phyloP scores from a whole-genome alignment of 2,113 vertebrate genomes.

The Formicarius rufipectus region DNA sequence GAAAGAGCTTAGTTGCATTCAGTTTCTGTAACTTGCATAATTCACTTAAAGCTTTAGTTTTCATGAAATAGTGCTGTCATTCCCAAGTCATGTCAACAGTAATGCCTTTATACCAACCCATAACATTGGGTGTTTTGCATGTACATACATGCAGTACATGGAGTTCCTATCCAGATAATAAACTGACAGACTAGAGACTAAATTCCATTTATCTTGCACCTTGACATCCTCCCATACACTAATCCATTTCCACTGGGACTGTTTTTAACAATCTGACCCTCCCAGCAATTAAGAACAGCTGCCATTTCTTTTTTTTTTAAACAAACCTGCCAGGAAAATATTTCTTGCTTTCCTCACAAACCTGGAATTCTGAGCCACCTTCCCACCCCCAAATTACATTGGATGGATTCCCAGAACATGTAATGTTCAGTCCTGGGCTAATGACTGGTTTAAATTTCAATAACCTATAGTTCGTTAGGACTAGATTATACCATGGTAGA shows the following conservation, averaged over 20 bases:
- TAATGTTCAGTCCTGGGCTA: slow-evolving; percentile 47
- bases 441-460: slow-evolving; percentile 56
- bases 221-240: slow-evolving; percentile 32
- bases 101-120: neutral
- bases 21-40: neutral
- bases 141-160: neutral
- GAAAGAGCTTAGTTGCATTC: neutral
- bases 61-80: neutral
- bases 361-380: slow-evolving; percentile 56
- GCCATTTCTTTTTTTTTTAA: slow-evolving; percentile 27
- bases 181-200: neutral
- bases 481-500: neutral
- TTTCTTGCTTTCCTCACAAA: slow-evolving; percentile 69
- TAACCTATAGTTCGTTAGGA: slow-evolving; percentile 19
- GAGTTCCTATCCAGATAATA: neutral
- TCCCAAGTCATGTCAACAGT: neutral
- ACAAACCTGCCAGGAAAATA: slow-evolving; percentile 66
- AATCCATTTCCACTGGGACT: slow-evolving; percentile 34
- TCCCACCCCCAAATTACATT: slow-evolving; percentile 64
- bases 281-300: slow-evolving; percentile 62
- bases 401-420: slow-evolving; percentile 50
- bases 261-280: slow-evolving; percentile 55
- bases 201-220: slow-evolving; percentile 34
- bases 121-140: accelerated
- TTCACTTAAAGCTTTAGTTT: neutral